phyloP scores from a whole-genome alignment of 1,140 invertebrate species.

The Drosophila albomicans region DNA sequence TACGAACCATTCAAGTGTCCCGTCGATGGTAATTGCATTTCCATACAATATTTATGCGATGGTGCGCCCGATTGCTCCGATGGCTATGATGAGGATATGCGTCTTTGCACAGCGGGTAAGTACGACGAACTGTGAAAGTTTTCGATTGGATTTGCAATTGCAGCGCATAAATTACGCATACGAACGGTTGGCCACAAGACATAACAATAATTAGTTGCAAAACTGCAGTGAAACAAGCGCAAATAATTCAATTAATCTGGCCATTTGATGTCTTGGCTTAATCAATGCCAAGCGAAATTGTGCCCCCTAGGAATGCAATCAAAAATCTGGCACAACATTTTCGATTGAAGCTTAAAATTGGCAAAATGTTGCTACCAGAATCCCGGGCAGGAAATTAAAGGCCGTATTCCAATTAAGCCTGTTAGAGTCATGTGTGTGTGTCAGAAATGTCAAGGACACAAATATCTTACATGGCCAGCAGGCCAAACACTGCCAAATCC shows the following conservation, averaged over 20 bases:
- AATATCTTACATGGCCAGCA: slow-evolving; percentile 34
- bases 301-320: slow-evolving; percentile 28
- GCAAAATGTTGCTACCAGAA: slow-evolving; percentile 19
- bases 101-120: slow-evolving; percentile 96
- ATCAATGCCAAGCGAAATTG: slow-evolving; percentile 26
- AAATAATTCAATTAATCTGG: slow-evolving; percentile 41
- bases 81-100: slow-evolving; percentile 92
- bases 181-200: slow-evolving; percentile 11
- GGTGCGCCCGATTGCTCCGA: slow-evolving; percentile 97
- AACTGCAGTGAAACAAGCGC: slow-evolving; percentile 11
- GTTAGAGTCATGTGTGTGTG: not conserved
- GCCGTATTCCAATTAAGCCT: slow-evolving; percentile 40
- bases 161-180: slow-evolving; percentile 13
- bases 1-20: slow-evolving; percentile 98
- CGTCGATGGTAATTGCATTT: slow-evolving; percentile 95
- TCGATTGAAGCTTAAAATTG: slow-evolving; percentile 22
- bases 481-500: not conserved
- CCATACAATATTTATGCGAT: slow-evolving; percentile 97
- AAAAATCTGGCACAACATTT: slow-evolving; percentile 12
- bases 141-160: slow-evolving; percentile 1
- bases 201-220: slow-evolving; percentile 46
- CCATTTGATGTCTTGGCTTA: slow-evolving; percentile 14
- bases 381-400: slow-evolving; percentile 49
- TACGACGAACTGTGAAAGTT: slow-evolving; percentile 8
- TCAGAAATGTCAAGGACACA: slow-evolving; percentile 27